phyloP scores from a whole-genome alignment of 2,888 invertebrate genomes.

The Eledona agricola region DNA sequence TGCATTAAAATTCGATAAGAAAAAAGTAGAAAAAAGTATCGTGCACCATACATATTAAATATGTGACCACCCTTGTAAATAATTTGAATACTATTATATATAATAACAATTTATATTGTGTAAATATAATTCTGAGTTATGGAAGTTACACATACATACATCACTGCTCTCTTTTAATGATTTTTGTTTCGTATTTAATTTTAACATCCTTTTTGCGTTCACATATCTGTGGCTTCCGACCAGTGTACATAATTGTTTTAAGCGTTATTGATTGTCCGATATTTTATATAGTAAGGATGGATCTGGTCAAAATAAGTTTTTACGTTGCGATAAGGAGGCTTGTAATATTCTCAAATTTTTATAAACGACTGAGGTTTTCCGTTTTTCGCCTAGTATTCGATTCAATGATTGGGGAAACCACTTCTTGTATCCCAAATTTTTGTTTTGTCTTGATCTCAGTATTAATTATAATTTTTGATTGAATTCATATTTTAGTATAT shows the following conservation, averaged over 20 bases:
- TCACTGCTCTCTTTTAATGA: conserved; percentile 41
- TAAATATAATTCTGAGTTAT: conserved; percentile 44
- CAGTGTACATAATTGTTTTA: conserved; percentile 34
- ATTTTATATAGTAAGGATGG: conserved; percentile 36
- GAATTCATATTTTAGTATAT: conserved; percentile 50
- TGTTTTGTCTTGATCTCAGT: conserved; percentile 59
- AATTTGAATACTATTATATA: conserved; percentile 47
- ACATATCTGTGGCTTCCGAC: conserved; percentile 35
- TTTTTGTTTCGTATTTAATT: conserved; percentile 20
- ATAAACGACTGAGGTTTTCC: conserved; percentile 35
- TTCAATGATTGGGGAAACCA: conserved; percentile 35
- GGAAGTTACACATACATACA: conserved; percentile 46
- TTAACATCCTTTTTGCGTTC: conserved; percentile 25
- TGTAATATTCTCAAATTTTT: conserved; percentile 42
- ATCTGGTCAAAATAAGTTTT: conserved; percentile 41
- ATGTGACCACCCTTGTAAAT: conserved; percentile 51
- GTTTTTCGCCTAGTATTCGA: conserved; percentile 29
- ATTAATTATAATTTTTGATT: conserved; percentile 55
- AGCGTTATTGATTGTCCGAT: conserved; percentile 27
- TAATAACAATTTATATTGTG: conserved; percentile 47
- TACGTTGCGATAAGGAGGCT: conserved; percentile 39
- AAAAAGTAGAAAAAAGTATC: conserved; percentile 47
- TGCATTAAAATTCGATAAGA: conserved; percentile 38
- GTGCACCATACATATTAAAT: conserved; percentile 51
- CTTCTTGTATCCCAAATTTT: conserved; percentile 45